Evolutionary conservation across 2,797 vertebrate species (phyloP).

Genomic region (Anguilla anguilla): DNA sequence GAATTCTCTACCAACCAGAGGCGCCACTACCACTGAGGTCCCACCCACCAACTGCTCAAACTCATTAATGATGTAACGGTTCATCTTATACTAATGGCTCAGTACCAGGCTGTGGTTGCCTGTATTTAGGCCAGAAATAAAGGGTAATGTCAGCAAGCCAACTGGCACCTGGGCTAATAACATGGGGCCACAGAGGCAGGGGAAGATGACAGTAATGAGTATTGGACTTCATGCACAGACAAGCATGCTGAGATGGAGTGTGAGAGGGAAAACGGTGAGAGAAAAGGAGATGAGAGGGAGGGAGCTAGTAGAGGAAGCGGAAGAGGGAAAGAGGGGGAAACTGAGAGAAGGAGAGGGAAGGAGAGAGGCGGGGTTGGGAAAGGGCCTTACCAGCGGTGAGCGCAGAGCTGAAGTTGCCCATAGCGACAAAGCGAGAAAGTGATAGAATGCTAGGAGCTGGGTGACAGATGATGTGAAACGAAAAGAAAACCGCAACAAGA

Average conservation of each 20-base stretch:
- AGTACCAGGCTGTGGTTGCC: not conserved
- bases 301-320: slow-evolving; percentile 47
- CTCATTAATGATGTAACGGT: not conserved
- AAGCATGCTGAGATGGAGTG: not conserved
- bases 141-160: not conserved
- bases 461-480: slow-evolving; percentile 65
- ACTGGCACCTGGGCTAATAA: not conserved
- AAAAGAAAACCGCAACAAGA: slow-evolving; percentile 62
- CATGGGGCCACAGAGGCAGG: not conserved
- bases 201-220: not conserved
- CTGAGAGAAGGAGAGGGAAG: not conserved
- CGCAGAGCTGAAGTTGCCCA: slow-evolving; percentile 63
- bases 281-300: slow-evolving; percentile 6
- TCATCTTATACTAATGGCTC: not conserved
- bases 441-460: slow-evolving; percentile 62
- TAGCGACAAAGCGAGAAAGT: slow-evolving; percentile 58
- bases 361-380: slow-evolving; percentile 46
- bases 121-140: slow-evolving; percentile 1
- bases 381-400: slow-evolving; percentile 63
- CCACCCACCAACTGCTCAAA: not conserved
- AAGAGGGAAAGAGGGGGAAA: slow-evolving; percentile 24
- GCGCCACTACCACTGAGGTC: not conserved
- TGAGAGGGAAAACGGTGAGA: not conserved
- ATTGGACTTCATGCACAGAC: slow-evolving; percentile 8
- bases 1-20: not conserved